A percentile compares a stretch with the other conserved stretches of the same genome.
Conservation (phyloP, 2,888 invertebrate genomes). For the Xylocampa areola region DNA sequence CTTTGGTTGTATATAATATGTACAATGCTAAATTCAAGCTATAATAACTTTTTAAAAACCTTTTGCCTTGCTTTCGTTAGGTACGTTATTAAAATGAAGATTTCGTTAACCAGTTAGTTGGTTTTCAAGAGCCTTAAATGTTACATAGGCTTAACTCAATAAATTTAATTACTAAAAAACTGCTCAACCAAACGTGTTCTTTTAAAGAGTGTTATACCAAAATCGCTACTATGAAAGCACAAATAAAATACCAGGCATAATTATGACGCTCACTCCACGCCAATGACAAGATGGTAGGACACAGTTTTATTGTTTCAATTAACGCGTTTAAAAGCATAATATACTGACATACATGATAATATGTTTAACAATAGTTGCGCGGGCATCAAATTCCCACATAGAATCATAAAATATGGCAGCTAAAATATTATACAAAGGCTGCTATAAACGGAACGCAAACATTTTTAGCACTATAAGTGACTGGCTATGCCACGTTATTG, state of each 20-base stretch:
- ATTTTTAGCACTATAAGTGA: constrained; percentile 28
- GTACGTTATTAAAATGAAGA: too few relatives aligned
- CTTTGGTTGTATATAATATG: not conserved
- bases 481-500: constrained; percentile 33
- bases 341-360: constrained; percentile 30
- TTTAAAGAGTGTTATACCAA: constrained; percentile 7
- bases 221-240: constrained; percentile 1
- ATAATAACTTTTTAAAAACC: too few relatives aligned
- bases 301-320: constrained; percentile 35
- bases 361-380: constrained; percentile 31
- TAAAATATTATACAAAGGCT: constrained; percentile 21
- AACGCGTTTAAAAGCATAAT: constrained; percentile 27
- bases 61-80: too few relatives aligned
- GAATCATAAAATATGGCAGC: constrained; percentile 20
- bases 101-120: not conserved
- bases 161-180: too few relatives aligned
- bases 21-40: too few relatives aligned
- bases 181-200: too few relatives aligned
- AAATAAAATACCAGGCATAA: constrained; percentile 18
- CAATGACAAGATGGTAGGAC: constrained; percentile 11
- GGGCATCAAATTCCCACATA: constrained; percentile 11
- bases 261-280: constrained; percentile 11
- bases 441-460: constrained; percentile 13
- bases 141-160: too few relatives aligned
- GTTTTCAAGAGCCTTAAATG: not conserved